Evolutionary conservation across 2,797 vertebrate genomes (phyloP), one percentile per base, ranked within the genome.

Genomic region (Poeciliopsis gracilis): DNA sequence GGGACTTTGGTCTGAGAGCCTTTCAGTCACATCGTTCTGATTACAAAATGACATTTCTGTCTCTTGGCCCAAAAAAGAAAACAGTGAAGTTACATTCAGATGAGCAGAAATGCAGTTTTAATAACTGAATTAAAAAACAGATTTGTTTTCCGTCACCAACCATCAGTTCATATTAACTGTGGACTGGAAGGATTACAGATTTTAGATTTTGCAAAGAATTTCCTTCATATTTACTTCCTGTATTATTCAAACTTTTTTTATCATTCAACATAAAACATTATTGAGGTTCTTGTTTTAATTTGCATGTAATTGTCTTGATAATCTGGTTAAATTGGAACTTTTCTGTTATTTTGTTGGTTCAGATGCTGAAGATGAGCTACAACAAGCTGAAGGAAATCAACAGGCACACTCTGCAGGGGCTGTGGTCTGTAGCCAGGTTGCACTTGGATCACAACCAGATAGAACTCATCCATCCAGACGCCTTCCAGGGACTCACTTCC

Each of bases 331-430:
- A 28, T 70, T 28, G 23, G 23, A 28, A n/a, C 10, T 6, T 63
- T 45, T 74, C n/a, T 38, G 4, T 15, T 3, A 18, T 67, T 5
- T 81, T 12, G 1, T 75, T 76, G 51, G n/a, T 76, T 73, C n/a
- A 99, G 97, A 97, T 98, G 85, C 92, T 99, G 90, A 99, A 98
- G 91, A 93, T 98, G 72, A 99, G 98, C 93, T 99, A 98, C 93
- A 99, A 99, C 90, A 97, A 98, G 79, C 84, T 99, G 67, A 95
- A 91, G 12, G 92, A 95, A 75, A 83, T 99, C 82, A 94, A 85
- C 49, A 89, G 91, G 1, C 86, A 90, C n/a, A 95, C 96, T 0
- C 93, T 99, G 8, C 94, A 85, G 72, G 98, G 98, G 2, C 96
- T 99, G 72, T 95, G 94, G 86, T 91, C 89, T 43, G 72, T 99